These are phyloP conservation scores for Caenorhabditis sp. DNA, from an alignment of 2,888 invertebrate species.

Conservation along the genomic window DNA sequence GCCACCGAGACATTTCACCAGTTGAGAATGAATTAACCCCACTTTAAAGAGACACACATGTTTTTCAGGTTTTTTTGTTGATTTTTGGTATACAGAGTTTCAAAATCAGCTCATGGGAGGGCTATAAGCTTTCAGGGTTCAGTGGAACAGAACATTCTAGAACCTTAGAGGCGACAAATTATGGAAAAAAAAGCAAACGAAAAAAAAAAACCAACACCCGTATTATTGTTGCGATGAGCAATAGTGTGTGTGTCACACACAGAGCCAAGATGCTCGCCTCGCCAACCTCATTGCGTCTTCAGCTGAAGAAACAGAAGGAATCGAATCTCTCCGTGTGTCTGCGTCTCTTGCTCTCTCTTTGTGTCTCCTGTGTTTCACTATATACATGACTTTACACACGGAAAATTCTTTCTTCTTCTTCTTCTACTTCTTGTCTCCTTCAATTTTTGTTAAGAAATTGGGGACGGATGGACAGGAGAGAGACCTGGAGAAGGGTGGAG, in stretches of 20 bases:
- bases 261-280: background rate
- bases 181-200: background rate
- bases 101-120: too few relatives aligned
- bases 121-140: too few relatives aligned
- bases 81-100: too few relatives aligned
- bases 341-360: slow-evolving; percentile 5
- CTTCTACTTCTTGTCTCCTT: slow-evolving; percentile 8
- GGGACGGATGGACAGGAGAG: slow-evolving; percentile 3
- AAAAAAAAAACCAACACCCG: background rate
- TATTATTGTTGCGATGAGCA: background rate
- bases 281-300: background rate
- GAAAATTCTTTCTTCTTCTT: background rate
- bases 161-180: too few relatives aligned
- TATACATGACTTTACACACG: slow-evolving; percentile 45
- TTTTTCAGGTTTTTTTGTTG: too few relatives aligned
- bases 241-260: too few relatives aligned
- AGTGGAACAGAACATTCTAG: too few relatives aligned
- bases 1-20: too few relatives aligned
- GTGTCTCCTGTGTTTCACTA: slow-evolving; percentile 15
- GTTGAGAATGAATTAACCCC: too few relatives aligned
- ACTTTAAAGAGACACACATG: too few relatives aligned
- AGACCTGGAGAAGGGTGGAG: slow-evolving; percentile 1
- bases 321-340: slow-evolving; percentile 15
- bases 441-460: slow-evolving; percentile 47
- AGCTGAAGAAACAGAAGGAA: slow-evolving; percentile 17